A percentile compares a stretch with the other conserved stretches of the same genome.
These are phyloP conservation scores for Nysson spinosus DNA, from an alignment of 2,888 invertebrate genomes.

Conservation along the genomic window DNA sequence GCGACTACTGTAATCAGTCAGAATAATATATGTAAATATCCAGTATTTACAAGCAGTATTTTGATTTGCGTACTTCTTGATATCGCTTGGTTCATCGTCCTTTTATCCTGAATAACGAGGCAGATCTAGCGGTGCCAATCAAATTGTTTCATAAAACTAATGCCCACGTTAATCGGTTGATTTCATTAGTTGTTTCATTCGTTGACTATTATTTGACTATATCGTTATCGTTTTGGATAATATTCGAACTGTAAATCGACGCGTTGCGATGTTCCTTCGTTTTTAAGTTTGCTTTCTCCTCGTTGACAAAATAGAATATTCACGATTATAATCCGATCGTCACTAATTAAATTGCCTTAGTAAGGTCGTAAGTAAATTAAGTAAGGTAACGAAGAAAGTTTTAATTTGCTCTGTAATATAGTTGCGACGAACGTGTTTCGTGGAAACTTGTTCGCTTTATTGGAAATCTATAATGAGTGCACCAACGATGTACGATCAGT, in stretches of 20 bases:
- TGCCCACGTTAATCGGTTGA: constrained; percentile 28
- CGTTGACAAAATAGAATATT: too few relatives aligned
- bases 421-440: constrained; percentile 31
- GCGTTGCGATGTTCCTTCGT: background rate
- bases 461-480: constrained; percentile 48
- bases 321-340: constrained; percentile 11
- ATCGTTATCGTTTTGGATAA: constrained; percentile 17
- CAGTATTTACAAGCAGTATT: constrained; percentile 28
- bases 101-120: background rate
- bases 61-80: constrained; percentile 28
- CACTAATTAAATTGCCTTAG: constrained; percentile 61
- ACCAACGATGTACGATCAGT: constrained; percentile 41
- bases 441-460: constrained; percentile 57
- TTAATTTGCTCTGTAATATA: constrained; percentile 44
- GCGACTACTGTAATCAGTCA: constrained; percentile 46
- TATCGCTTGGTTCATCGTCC: constrained; percentile 5
- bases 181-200: constrained; percentile 7
- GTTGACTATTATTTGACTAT: constrained; percentile 27
- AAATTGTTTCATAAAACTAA: constrained; percentile 6
- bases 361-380: constrained; percentile 42
- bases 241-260: constrained; percentile 10
- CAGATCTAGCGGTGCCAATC: background rate
- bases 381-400: constrained; percentile 30
- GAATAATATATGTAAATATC: constrained; percentile 34
- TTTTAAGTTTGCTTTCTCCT: background rate